Base-by-base conservation (phyloP, 92 coral and sea anemone species). In the Palythoa caribaeorum region DNA sequence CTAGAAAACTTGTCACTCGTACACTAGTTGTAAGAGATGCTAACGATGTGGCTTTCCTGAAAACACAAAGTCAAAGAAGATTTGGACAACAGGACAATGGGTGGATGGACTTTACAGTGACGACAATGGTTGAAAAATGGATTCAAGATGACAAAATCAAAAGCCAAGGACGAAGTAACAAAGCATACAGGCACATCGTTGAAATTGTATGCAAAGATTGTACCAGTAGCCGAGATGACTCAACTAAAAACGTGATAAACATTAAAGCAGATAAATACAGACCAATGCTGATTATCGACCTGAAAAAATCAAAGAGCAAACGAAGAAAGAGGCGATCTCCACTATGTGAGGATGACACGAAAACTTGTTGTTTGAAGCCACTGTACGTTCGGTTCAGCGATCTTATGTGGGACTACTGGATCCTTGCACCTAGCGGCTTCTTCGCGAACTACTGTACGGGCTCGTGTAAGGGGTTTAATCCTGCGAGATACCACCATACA, bases 351-450 rank as follows among this genome's bases (percentile, higher is more conserved):
- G 85, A 50, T n/a, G 88, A 89, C 11, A 44, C 62, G 57, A 77
- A 52, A 17, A 85, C 76, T 2, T 94, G 98, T 48, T 94, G 94
- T 63, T 94, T 90, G 66, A 87, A 80, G 70, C 36, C 10, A 19
- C 83, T 94, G 15, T 87, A 79, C 55, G 89, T 94, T 11, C 83
- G 92, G 52, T 94, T 94, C 78, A 65, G 38, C 44, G 75, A 84
- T 40, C 88, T 93, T 51, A 94, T 94, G 11, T 94, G 98, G 98
- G 77, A 87, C 52, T 73, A 76, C 59, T 94, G 98, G 98, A 89
- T 94, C 20, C 11, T 94, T 40, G 76, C 48, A 10, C 98, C 98
- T 0, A 9, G 9, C 6, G 94, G 94, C 16, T 91, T 94, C 77
- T 36, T 80, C 51, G 93, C 94, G 38, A 87, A 93, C 89, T 93